phyloP scores from a whole-genome alignment of 2,113 vertebrate species.

The rat (Rattus norvegicus) region DNA sequence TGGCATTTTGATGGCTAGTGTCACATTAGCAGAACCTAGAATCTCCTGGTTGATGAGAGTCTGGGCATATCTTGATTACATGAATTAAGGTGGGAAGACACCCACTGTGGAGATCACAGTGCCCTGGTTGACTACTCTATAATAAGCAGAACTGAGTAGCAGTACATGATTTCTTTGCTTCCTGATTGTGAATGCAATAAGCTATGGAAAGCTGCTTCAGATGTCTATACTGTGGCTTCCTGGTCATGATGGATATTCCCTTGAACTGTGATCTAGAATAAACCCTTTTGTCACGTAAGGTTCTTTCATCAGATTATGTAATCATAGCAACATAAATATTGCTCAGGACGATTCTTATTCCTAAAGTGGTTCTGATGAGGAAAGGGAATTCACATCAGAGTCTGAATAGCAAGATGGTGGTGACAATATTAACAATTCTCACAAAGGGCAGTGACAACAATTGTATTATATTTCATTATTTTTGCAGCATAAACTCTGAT shows the following conservation, averaged over 20 bases:
- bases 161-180: background rate
- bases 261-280: background rate
- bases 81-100: background rate
- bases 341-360: background rate
- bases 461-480: background rate
- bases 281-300: background rate
- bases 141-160: background rate
- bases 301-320: background rate
- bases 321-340: background rate
- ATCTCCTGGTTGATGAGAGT: background rate
- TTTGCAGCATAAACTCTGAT: background rate
- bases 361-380: background rate
- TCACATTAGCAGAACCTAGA: background rate
- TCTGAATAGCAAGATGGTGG: background rate
- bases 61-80: background rate
- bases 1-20: background rate
- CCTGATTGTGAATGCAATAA: background rate
- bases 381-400: background rate
- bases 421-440: background rate
- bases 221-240: background rate
- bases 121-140: background rate
- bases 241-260: too few species aligned
- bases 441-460: background rate
- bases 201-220: background rate
- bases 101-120: accelerated